Base-by-base conservation (phyloP, 2,888 invertebrate genomes). In the Dusona sp. region DNA sequence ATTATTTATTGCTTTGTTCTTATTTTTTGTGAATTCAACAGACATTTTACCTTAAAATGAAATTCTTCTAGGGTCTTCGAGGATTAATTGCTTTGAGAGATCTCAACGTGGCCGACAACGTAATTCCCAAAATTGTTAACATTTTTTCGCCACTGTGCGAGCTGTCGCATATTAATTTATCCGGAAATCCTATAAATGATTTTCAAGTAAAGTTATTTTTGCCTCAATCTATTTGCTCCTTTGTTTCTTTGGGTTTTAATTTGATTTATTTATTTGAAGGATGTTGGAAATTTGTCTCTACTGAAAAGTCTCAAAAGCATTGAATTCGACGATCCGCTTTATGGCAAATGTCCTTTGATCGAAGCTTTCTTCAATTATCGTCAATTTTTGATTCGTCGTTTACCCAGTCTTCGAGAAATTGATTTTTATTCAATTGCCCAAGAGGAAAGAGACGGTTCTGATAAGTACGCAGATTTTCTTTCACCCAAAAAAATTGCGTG, bases 21-120 rank as follows among this genome's bases (percentile, higher is more conserved):
- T 45, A 25, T 54, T 68, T 33, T 22, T 38, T 36, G 29, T 38
- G 16, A 45, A 11, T 16, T 9, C 36, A 2, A 16, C 51, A 64
- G n/a, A 19, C 3, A 22, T 64, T 64, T 25, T 11, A 25, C 7
- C 19, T 25, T 1, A 9, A 16, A 22, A 33, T 45, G 2, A 1
- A 74, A 19, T 78, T 72, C 77, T 65, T 33, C 36, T 51, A 91
- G 91, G 88, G 87, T 73, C 36, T 91, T 16, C 65, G 78, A 51
- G 85, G 64, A 25, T 78, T 89, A 68, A 65, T 78, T 22, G 45
- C 51, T 9, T 45, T 91, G 45, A 75, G 83, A 87, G 87, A 90
- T 72, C 83, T 91, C 9, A 87, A 90, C 83, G 72, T 91, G 22
- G 91, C 91, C 48, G 83, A 89, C 70, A 91, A 91, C 78, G 86